Percentiles rank a stretch among this genome's conserved stretches.
phyloP scores from a whole-genome alignment of 1,140 invertebrate genomes.

The Heliothis virescens region DNA sequence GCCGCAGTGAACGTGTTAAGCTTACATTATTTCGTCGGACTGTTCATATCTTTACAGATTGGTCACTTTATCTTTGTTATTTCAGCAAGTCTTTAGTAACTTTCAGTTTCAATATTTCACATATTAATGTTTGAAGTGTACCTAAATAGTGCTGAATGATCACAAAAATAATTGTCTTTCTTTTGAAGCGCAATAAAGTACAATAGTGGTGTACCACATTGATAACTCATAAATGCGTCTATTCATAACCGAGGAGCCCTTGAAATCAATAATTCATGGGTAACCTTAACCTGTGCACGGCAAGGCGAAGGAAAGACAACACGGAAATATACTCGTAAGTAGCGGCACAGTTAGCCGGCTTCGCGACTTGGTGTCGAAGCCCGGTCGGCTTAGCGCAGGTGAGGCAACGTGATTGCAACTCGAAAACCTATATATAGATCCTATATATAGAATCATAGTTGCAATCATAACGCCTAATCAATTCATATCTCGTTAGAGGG shows the following conservation, averaged over 20 bases:
- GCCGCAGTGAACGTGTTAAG: no score
- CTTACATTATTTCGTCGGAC: no score
- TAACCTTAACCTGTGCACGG: conserved; percentile 54
- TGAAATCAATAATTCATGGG: conserved; percentile 50
- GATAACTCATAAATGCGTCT: background rate
- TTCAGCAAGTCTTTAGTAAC: background rate
- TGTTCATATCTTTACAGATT: background rate
- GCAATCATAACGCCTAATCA: conserved; percentile 33
- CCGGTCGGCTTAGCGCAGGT: conserved; percentile 57
- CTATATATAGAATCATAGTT: conserved; percentile 9
- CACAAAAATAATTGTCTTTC: no score
- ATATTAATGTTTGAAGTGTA: background rate
- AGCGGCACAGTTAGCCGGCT: conserved; percentile 62
- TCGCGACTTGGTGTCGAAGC: conserved; percentile 65
- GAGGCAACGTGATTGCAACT: conserved; percentile 57
- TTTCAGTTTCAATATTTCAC: background rate
- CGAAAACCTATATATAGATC: background rate
- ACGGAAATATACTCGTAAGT: conserved; percentile 65
- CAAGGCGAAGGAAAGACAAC: conserved; percentile 65
- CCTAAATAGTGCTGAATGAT: no score
- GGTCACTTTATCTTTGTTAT: background rate
- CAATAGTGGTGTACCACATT: background rate
- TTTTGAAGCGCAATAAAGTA: background rate
- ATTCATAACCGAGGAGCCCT: conserved; percentile 24
- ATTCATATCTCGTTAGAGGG: background rate